A percentile compares a stretch with the other conserved stretches of the same genome.
phyloP scores from a whole-genome alignment of 2,113 vertebrate genomes.

The Clarias batrachus region DNA sequence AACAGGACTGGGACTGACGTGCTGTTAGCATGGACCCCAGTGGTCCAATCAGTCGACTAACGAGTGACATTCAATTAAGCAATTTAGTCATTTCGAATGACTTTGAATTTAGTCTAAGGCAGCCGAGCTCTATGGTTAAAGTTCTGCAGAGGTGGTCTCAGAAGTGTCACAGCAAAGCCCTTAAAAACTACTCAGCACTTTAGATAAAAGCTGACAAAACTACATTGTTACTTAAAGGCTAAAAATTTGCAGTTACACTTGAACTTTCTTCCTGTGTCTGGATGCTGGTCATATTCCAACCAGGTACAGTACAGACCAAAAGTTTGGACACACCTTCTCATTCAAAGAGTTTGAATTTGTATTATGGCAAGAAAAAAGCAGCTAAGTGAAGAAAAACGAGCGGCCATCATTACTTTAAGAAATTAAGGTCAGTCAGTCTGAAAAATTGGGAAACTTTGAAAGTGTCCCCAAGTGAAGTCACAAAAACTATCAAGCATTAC shows the following conservation, averaged over 20 bases:
- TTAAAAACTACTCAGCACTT: conserved; percentile 13
- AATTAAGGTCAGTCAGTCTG: too few species aligned
- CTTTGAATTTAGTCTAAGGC: background rate
- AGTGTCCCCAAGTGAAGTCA: too few species aligned
- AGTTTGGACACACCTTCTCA: too few species aligned
- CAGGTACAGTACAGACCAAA: background rate
- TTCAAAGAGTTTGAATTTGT: too few species aligned
- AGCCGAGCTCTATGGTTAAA: background rate
- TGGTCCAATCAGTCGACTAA: background rate
- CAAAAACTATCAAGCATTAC: too few species aligned
- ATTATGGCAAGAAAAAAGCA: too few species aligned
- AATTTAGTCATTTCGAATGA: conserved; percentile 12
- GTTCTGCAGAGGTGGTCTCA: background rate
- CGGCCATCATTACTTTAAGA: too few species aligned
- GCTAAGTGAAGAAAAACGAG: too few species aligned
- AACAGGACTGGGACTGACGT: background rate
- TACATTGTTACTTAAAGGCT: background rate
- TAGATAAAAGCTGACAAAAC: conserved; percentile 3
- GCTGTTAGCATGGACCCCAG: conserved; percentile 9
- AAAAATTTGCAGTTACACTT: background rate
- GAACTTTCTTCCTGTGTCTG: background rate
- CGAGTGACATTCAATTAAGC: background rate
- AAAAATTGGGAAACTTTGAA: too few species aligned
- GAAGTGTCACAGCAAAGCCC: background rate
- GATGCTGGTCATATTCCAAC: background rate